A percentile compares a stretch with the other conserved stretches of the same genome.
Evolutionary conservation across 2,888 invertebrate species (phyloP).

Genomic region (Mongoloraphidia duomilia): DNA sequence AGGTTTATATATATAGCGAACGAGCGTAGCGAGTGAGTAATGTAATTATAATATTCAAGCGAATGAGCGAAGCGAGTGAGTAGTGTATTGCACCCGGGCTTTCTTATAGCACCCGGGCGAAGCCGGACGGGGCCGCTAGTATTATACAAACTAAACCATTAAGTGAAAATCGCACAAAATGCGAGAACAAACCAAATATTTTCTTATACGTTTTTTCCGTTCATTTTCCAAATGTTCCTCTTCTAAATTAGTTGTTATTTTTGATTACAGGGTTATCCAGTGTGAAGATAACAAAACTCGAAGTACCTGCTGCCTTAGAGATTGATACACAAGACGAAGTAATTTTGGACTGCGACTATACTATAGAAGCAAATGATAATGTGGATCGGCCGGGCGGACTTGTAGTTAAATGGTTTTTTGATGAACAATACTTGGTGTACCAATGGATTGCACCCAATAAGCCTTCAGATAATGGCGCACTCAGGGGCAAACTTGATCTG

Average conservation of each 20-base stretch:
- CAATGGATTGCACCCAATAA: slow-evolving; percentile 31
- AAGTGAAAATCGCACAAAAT: too few species aligned
- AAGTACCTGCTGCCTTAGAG: slow-evolving; percentile 19
- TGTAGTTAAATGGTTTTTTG: slow-evolving; percentile 35
- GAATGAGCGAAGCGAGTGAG: too few species aligned
- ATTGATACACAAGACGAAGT: slow-evolving; percentile 22
- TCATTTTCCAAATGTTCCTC: background rate
- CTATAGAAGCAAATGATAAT: slow-evolving; percentile 23
- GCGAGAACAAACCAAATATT: too few species aligned
- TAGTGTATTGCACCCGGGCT: too few species aligned
- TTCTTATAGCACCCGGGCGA: too few species aligned
- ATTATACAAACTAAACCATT: too few species aligned
- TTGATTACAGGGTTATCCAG: slow-evolving; percentile 18
- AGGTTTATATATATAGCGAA: too few species aligned
- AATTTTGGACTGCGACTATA: slow-evolving; percentile 35
- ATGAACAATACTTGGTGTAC: slow-evolving; percentile 31
- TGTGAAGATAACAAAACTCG: slow-evolving; percentile 21
- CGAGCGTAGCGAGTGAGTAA: too few species aligned
- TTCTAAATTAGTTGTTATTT: background rate
- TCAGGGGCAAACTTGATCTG: slow-evolving; percentile 29
- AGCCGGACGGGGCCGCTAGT: too few species aligned
- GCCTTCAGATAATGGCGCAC: slow-evolving; percentile 25
- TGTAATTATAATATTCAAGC: too few species aligned
- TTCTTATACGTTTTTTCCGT: background rate
- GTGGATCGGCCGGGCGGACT: slow-evolving; percentile 22